Conservation (phyloP, 2,113 vertebrate genomes). For the Tragelaphus buxtoni region DNA sequence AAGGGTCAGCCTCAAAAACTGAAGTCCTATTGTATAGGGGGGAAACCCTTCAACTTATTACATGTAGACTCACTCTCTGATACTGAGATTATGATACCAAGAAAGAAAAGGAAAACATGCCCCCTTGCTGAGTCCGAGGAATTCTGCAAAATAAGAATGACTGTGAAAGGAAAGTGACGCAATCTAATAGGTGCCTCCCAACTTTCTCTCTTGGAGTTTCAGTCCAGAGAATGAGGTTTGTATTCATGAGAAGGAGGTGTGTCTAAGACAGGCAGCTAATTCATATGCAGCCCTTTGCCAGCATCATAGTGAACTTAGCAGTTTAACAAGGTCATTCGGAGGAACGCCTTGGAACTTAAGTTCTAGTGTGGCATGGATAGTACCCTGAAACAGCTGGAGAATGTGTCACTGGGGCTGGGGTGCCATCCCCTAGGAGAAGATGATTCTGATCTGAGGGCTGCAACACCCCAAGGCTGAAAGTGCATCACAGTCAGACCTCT, state of each 20-base stretch:
- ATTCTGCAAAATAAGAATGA: not conserved
- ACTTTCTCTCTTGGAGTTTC: not conserved
- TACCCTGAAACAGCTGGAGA: not conserved
- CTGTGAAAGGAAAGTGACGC: not conserved
- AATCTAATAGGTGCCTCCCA: not conserved
- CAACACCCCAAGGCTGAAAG: not conserved
- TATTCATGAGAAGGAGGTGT: not conserved
- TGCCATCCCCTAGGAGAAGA: not conserved
- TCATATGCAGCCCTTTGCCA: fast-evolving
- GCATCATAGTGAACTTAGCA: not conserved
- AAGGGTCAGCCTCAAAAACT: not conserved
- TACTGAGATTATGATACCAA: not conserved
- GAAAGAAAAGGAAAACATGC: not conserved
- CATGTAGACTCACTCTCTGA: not conserved
- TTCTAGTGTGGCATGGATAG: not conserved
- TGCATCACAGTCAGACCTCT: not conserved
- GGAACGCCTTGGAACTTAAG: not conserved
- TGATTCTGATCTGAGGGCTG: not conserved
- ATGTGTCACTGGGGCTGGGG: not conserved
- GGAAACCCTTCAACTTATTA: not conserved
- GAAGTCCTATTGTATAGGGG: not conserved
- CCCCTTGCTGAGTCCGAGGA: not conserved
- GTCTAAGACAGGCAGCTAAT: no score
- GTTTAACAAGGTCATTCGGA: not conserved
- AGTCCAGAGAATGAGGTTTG: not conserved